phyloP scores from a whole-genome alignment of 2,113 vertebrate species.

The Lonchura striata region DNA sequence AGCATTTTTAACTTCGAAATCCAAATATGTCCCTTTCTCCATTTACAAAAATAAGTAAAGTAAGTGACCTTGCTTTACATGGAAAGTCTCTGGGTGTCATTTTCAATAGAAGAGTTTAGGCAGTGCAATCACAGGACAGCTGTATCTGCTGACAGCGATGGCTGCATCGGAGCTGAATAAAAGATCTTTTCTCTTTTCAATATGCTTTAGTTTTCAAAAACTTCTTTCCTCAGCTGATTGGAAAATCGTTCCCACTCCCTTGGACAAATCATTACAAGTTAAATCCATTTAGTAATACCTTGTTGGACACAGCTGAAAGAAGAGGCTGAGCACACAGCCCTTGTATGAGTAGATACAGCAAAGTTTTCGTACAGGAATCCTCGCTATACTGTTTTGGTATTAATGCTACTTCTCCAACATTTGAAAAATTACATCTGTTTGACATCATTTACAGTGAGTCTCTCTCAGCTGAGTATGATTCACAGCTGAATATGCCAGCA shows the following conservation, averaged over 20 bases:
- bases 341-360: slow-evolving; percentile 1
- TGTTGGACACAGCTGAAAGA: slow-evolving; percentile 34
- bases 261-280: neutral
- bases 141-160: neutral
- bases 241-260: neutral
- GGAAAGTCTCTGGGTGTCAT: neutral
- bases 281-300: slow-evolving; percentile 32
- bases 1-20: neutral
- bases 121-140: neutral
- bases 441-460: neutral
- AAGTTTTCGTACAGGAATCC: neutral
- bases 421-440: slow-evolving; percentile 2
- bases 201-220: neutral
- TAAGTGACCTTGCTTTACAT: neutral
- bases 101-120: neutral
- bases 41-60: neutral
- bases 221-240: neutral
- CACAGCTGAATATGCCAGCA: slow-evolving; percentile 14
- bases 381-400: neutral
- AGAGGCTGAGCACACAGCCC: slow-evolving; percentile 17
- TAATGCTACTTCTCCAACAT: slow-evolving; percentile 4
- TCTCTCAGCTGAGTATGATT: slow-evolving; percentile 7
- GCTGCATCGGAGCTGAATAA: neutral
- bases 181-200: neutral
- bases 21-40: neutral